A percentile compares a stretch with the other conserved stretches of the same genome.
Evolutionary conservation across 2,113 vertebrate species (phyloP).

Genomic region (Macquaria ambigua): DNA sequence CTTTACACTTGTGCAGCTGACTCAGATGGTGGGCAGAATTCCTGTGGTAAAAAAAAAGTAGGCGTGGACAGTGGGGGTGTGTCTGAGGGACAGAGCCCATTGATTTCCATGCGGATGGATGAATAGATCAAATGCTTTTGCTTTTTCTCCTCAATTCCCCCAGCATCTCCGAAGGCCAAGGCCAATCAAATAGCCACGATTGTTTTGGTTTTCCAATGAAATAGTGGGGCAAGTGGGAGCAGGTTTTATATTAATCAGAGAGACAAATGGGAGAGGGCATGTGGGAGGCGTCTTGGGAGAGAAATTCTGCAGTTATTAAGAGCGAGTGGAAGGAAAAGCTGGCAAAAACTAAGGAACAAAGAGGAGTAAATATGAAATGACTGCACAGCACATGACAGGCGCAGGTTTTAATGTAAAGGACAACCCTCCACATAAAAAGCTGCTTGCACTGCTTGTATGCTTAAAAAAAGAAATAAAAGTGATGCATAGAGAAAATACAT

Average conservation of each 20-base stretch:
- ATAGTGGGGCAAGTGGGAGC: slow-evolving; percentile 62
- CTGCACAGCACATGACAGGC: slow-evolving; percentile 29
- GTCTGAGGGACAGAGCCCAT: slow-evolving; percentile 68
- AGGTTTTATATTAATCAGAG: slow-evolving; percentile 78
- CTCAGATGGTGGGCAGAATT: slow-evolving; percentile 51
- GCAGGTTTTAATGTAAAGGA: slow-evolving; percentile 43
- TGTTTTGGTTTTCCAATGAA: slow-evolving; percentile 71
- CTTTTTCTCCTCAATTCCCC: slow-evolving; percentile 70
- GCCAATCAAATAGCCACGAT: slow-evolving; percentile 78
- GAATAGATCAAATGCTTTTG: slow-evolving; percentile 77
- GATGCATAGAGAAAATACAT: slow-evolving; percentile 13
- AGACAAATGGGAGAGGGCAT: slow-evolving; percentile 70
- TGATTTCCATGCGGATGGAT: slow-evolving; percentile 78
- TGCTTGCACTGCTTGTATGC: slow-evolving; percentile 22
- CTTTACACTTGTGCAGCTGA: slow-evolving; percentile 48
- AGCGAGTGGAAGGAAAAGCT: slow-evolving; percentile 68
- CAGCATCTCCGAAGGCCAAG: slow-evolving; percentile 59
- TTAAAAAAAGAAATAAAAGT: slow-evolving; percentile 1
- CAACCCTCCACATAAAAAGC: not conserved
- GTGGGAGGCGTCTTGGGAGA: slow-evolving; percentile 72
- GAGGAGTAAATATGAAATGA: slow-evolving; percentile 53
- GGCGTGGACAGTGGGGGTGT: slow-evolving; percentile 49
- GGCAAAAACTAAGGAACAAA: slow-evolving; percentile 35
- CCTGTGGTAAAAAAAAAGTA: slow-evolving; percentile 33
- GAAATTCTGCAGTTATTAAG: slow-evolving; percentile 57